Percentiles rank a stretch among this genome's conserved stretches.
These are phyloP conservation scores for Ruditapes philippinarum DNA, from an alignment of 1,140 invertebrate species.

Conservation along the genomic window DNA sequence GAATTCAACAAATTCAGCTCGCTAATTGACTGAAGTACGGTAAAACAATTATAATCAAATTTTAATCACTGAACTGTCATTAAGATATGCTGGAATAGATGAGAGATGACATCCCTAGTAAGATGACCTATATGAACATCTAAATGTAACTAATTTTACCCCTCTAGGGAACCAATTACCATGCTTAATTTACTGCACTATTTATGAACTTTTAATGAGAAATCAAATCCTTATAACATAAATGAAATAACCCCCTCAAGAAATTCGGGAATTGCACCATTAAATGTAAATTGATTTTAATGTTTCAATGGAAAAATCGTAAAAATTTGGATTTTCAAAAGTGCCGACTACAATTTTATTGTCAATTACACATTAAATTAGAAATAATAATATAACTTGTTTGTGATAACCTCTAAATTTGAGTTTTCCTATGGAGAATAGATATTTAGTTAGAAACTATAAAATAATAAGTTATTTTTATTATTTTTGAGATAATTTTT, in stretches of 20 bases:
- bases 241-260: not conserved
- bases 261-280: not conserved
- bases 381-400: too few species aligned
- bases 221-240: not conserved
- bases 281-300: too few species aligned
- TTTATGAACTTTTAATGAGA: not conserved
- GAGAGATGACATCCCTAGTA: not conserved
- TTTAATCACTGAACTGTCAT: slow-evolving; percentile 7
- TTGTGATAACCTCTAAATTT: too few species aligned
- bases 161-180: not conserved
- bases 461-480: too few species aligned
- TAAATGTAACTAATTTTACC: not conserved
- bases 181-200: not conserved
- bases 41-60: slow-evolving; percentile 25
- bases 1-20: too few species aligned
- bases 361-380: too few species aligned
- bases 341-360: too few species aligned
- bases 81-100: not conserved
- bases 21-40: slow-evolving; percentile 17
- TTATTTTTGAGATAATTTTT: too few species aligned
- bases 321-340: too few species aligned
- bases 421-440: too few species aligned
- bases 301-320: too few species aligned
- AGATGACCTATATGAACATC: not conserved
- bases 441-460: too few species aligned